Evolutionary conservation across 2,888 invertebrate genomes (phyloP).

Genomic region (Orthosia gothica): DNA sequence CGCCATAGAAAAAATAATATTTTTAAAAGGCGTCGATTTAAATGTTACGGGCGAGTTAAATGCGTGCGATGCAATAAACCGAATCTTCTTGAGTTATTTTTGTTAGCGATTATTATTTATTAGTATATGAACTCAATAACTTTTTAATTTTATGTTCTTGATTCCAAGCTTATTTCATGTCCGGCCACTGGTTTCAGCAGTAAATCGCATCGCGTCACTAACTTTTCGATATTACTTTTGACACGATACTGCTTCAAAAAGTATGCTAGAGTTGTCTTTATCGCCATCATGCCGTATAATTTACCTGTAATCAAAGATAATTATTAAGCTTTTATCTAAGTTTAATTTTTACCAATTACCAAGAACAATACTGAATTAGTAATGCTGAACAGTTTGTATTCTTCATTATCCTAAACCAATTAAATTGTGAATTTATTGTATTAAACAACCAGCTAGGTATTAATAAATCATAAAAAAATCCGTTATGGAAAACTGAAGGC

Average conservation of each 20-base stretch:
- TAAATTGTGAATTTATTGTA: too few species aligned
- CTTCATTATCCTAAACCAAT: too few species aligned
- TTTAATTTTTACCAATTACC: background rate
- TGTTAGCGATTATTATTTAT: too few species aligned
- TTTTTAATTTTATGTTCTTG: conserved; percentile 19
- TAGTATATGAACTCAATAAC: background rate
- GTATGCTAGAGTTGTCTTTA: conserved; percentile 35
- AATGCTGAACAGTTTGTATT: too few species aligned
- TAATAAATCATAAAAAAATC: too few species aligned
- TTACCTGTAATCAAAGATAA: conserved; percentile 33
- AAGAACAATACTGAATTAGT: background rate
- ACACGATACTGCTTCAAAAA: conserved; percentile 30
- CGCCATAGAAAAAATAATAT: too few species aligned
- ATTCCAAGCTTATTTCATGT: conserved; percentile 22
- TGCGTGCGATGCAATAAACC: too few species aligned
- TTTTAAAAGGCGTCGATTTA: too few species aligned
- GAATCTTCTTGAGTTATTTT: too few species aligned
- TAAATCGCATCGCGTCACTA: background rate
- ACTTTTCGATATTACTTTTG: conserved; percentile 8
- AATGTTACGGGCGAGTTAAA: too few species aligned
- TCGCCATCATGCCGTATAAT: conserved; percentile 29
- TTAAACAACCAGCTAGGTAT: too few species aligned
- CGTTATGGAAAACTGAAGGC: too few species aligned
- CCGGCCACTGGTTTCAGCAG: conserved; percentile 22
- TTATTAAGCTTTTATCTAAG: background rate